Base-by-base conservation (phyloP, 2,797 vertebrate genomes). In the Semaprochilodus insignis region DNA sequence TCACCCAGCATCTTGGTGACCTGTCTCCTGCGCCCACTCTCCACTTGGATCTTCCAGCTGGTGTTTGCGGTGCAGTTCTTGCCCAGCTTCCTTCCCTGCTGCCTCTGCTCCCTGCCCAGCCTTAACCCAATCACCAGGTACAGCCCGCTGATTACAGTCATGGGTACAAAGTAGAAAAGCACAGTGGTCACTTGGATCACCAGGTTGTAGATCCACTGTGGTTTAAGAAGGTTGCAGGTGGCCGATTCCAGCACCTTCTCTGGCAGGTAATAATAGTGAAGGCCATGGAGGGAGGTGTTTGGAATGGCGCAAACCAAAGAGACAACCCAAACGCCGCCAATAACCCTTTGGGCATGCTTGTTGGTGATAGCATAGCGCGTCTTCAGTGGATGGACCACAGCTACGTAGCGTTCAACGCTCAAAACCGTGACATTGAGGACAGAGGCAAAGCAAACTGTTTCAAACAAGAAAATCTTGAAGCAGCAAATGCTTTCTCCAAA, bases 1-100 rank as follows among this genome's bases (percentile, higher is more conserved):
- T 95, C 84, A 96, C 95, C 92, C 19, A 95, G 92, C 95, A 96
- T 96, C 88, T 95, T 96, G 88, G 93, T 94, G 87, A 95, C 91
- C 77, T 96, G 95, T n/a, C 91, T 91, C 81, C 92, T 91, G 55
- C 92, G 93, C 6, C 93, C 87, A 8, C 83, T 90, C 82, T 94
- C 93, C 55, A 87, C 54, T 8, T 88, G 89, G 48, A 92, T 91
- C 82, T 89, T 94, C 86, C 90, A 93, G 21, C 83, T 90, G 7
- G 60, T 81, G 70, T 75, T 86, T 17, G 86, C 78, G 55, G 88
- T 88, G 54, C 87, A 86, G 81, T 86, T 91, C 66, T 85, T 92
- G 15, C 88, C 91, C 16, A 91, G 80, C 48, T 70, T 90, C 48
- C 78, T 81, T 1, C 82, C 74, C 13, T 83, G 85, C 65, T 87